A percentile compares a stretch with the other conserved stretches of the same genome.
phyloP scores from a whole-genome alignment of 2,113 vertebrate species.

The Platysteira castanea region DNA sequence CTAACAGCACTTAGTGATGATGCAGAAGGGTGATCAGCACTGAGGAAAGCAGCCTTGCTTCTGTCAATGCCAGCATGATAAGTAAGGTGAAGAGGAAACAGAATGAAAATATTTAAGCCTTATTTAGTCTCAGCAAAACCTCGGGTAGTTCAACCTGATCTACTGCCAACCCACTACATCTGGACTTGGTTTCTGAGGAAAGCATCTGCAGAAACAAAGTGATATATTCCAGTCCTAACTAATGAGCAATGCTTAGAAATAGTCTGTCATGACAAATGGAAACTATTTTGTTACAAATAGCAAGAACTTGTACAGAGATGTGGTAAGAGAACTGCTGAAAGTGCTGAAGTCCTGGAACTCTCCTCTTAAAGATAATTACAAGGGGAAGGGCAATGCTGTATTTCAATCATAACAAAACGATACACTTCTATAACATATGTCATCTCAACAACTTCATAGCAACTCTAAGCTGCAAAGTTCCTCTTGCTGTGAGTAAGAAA shows the following conservation, averaged over 20 bases:
- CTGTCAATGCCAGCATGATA: constrained; percentile 18
- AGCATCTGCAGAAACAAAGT: constrained; percentile 30
- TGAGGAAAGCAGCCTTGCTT: constrained; percentile 19
- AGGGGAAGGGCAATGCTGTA: not conserved
- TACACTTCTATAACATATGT: not conserved
- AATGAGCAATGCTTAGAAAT: constrained; percentile 35
- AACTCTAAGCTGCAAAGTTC: not conserved
- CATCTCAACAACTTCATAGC: not conserved
- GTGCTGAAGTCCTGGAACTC: not conserved
- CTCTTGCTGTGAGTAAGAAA: not conserved
- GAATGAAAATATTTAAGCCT: constrained; percentile 60
- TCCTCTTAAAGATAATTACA: not conserved
- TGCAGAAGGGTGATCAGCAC: not conserved
- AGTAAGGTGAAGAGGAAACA: constrained; percentile 51
- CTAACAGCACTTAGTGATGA: not conserved
- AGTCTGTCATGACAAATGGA: constrained; percentile 37
- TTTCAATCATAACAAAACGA: not conserved
- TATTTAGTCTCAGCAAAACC: constrained; percentile 62
- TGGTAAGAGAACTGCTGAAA: not conserved
- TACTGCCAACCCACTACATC: constrained; percentile 6
- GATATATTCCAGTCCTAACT: constrained; percentile 44
- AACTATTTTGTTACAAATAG: constrained; percentile 24
- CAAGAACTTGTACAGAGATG: not conserved
- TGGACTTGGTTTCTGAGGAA: constrained; percentile 52
- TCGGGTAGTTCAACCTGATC: constrained; percentile 12